A percentile compares a stretch with the other conserved stretches of the same genome.
Evolutionary conservation across 1,140 invertebrate genomes (phyloP).

Genomic region (Trichonephila clavata): DNA sequence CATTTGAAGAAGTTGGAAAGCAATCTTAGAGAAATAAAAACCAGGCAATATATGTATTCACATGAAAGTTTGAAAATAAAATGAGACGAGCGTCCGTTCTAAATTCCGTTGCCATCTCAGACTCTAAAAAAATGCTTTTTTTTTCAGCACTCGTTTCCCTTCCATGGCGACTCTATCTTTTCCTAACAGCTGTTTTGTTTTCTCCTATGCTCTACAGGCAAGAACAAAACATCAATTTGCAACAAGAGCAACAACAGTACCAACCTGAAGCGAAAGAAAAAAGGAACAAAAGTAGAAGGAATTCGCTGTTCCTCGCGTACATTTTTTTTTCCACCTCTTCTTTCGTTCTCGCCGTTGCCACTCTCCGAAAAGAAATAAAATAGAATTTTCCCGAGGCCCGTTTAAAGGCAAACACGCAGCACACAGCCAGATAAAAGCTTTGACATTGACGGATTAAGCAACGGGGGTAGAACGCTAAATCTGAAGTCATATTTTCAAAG

Average conservation of each 20-base stretch:
- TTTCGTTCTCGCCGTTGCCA: neutral
- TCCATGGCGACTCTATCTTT: conserved; percentile 67
- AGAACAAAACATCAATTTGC: conserved; percentile 73
- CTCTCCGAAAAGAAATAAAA: conserved; percentile 46
- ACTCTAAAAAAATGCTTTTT: conserved; percentile 37
- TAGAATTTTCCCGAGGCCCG: conserved; percentile 54
- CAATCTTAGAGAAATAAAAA: neutral
- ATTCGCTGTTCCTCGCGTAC: conserved; percentile 11
- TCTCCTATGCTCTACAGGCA: conserved; percentile 37
- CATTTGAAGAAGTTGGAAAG: neutral
- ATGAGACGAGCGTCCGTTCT: neutral
- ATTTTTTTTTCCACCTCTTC: conserved; percentile 7
- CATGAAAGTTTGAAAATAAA: neutral
- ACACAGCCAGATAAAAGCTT: conserved; percentile 58
- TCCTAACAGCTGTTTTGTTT: conserved; percentile 74
- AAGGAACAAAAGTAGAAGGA: neutral
- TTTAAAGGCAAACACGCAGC: conserved; percentile 67
- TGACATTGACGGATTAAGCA: conserved; percentile 69
- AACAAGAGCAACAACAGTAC: conserved; percentile 49
- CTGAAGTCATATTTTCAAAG: conserved; percentile 70
- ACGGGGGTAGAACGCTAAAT: conserved; percentile 43
- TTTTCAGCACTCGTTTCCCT: conserved; percentile 11
- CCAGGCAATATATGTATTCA: neutral
- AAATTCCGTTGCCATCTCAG: conserved; percentile 29
- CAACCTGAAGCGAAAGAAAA: conserved; percentile 20